A percentile compares a stretch with the other conserved stretches of the same genome.
Evolutionary conservation across 2,113 vertebrate species (phyloP).

Genomic region (Circaetus cinerascens): DNA sequence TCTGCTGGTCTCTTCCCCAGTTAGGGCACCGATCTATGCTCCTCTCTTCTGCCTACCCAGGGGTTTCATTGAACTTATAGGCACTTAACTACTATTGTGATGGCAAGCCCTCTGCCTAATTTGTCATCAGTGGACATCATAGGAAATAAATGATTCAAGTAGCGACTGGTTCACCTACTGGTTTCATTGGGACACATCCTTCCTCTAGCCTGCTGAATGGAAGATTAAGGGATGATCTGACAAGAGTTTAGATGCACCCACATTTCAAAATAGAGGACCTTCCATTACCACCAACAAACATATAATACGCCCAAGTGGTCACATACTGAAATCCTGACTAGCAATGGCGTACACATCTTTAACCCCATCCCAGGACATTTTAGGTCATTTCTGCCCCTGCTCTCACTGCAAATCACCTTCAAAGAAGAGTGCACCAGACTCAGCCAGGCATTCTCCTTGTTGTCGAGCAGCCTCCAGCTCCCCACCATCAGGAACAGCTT

Average conservation of each 20-base stretch:
- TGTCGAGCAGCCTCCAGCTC: not conserved
- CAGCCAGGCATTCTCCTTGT: not conserved
- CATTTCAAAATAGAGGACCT: not conserved
- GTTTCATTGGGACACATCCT: not conserved
- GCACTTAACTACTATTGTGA: accelerated
- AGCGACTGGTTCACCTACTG: not conserved
- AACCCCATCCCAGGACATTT: not conserved
- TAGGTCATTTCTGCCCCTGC: not conserved
- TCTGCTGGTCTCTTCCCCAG: not conserved
- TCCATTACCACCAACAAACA: not conserved
- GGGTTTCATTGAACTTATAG: not conserved
- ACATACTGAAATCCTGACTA: not conserved
- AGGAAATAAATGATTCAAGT: not conserved
- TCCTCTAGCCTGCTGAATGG: not conserved
- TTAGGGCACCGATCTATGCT: not conserved
- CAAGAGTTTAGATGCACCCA: not conserved
- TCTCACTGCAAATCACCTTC: not conserved
- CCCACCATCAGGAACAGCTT: not conserved
- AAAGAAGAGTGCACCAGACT: not conserved
- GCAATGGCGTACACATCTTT: not conserved
- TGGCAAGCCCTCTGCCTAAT: not conserved
- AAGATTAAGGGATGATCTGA: not conserved
- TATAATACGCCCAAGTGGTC: not conserved
- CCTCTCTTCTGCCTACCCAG: not conserved
- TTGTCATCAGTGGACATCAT: not conserved